Base-by-base conservation (phyloP, 2,797 vertebrate species). In the Rhinichthys osculus region DNA sequence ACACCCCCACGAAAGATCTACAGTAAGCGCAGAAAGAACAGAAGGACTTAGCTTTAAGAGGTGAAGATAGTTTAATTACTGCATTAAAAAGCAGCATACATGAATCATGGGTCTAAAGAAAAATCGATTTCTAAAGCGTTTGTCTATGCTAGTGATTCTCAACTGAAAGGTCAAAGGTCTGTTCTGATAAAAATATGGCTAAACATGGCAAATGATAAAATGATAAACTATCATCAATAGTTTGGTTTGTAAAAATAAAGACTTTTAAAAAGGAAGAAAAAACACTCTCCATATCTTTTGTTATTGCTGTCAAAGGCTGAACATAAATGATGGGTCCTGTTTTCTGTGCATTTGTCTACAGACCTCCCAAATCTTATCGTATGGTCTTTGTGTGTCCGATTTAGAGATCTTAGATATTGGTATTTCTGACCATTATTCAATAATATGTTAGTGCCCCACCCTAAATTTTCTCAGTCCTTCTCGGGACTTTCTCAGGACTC, bases 121-220 rank as follows among this genome's bases (percentile, higher is more conserved):
- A 69, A 59, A 54, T 70, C 1, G 0, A 42, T 69, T 84, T 70
- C n/a, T 70, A 70, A 84, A 84, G 50, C 35, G n/a, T 78, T 84
- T 6, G 62, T 76, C 11, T 54, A 27, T 2, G 44, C 13, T 4
- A 78, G 19, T 3, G 9, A 52, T 78, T 67, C 21, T 52, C 9
- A 76, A 8, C 9, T 66, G n/a, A 30, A 76, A 44, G 10, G 35
- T 67, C 14, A 50, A 30, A 50, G 78, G 40, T 44, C 62, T 66
- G 16, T 67, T 50, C 62, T 35, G 19, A 79, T 44, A 38, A 64
- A 78, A 78, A 30, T 21, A 64, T 17, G 21, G 13, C 8, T 38
- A 50, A 66, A 50, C 5, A 5, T 50, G 47, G 14, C 30, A 72
- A 21, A 44, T 59, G 3, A 57, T 40, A 52, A 17, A 57, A 42